Percentiles rank a stretch among this genome's conserved stretches.
Conservation (phyloP, 2,797 vertebrate genomes). For the Decapterus maruadsi region DNA sequence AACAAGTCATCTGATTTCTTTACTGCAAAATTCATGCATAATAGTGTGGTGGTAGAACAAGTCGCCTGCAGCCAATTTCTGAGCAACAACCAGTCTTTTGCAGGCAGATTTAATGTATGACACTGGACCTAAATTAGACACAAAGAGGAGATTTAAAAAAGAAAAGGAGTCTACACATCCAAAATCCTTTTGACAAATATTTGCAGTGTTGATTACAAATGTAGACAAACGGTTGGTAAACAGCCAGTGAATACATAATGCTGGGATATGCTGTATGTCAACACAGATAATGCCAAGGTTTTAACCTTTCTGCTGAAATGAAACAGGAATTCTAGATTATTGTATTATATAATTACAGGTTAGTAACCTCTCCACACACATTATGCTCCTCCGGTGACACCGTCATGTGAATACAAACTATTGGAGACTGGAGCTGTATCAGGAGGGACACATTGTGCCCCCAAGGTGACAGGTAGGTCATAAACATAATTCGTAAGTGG, state of each 20-base stretch:
- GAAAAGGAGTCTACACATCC: not conserved
- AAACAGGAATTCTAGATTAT: not conserved
- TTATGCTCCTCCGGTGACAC: not conserved
- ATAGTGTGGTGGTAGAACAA: conserved; percentile 45
- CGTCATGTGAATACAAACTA: not conserved
- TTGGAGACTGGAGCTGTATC: not conserved
- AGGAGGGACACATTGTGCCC: not conserved
- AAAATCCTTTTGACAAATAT: conserved; percentile 28
- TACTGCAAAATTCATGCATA: conserved; percentile 70
- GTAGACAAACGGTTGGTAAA: conserved; percentile 22
- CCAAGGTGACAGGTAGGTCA: not conserved
- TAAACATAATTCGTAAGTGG: not conserved
- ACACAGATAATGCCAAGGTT: not conserved
- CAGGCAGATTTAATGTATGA: conserved; percentile 26
- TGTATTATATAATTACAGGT: not conserved
- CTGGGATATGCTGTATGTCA: conserved; percentile 6
- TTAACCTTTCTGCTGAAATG: conserved; percentile 1
- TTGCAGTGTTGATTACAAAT: conserved; percentile 33
- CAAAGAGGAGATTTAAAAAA: conserved; percentile 18
- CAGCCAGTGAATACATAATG: conserved; percentile 7
- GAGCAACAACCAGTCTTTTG: conserved; percentile 29
- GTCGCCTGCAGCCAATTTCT: conserved; percentile 42
- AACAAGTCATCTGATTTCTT: conserved; percentile 74
- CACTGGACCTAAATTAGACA: conserved; percentile 33
- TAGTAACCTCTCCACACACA: not conserved